These are phyloP conservation scores for Hydra vulgaris DNA, from an alignment of 30 jellyfish, hydroid and myxozoan genomes.

Conservation along the genomic window DNA sequence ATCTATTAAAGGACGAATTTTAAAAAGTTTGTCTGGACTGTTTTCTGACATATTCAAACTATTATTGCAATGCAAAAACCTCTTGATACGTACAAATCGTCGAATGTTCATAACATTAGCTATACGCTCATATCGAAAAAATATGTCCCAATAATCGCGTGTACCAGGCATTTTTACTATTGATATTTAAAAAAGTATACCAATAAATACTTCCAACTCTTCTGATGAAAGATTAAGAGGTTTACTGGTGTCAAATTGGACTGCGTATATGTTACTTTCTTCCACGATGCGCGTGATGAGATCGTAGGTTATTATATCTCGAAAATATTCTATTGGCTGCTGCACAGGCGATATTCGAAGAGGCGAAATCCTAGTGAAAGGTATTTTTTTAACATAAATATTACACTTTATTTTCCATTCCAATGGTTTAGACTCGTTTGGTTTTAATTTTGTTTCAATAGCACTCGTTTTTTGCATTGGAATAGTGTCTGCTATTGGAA, in stretches of 20 bases:
- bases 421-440: neutral
- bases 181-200: neutral
- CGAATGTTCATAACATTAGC: neutral
- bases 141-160: neutral
- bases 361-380: slow-evolving; percentile 1
- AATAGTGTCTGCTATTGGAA: neutral
- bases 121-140: neutral
- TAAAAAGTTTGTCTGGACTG: neutral
- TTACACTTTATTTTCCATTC: slow-evolving; percentile 2
- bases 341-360: slow-evolving; percentile 5
- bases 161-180: neutral
- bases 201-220: neutral
- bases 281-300: slow-evolving; percentile 1
- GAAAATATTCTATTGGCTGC: neutral
- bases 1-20: neutral
- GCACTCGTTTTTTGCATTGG: neutral
- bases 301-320: neutral
- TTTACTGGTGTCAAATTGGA: neutral
- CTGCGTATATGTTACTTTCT: slow-evolving; percentile 1
- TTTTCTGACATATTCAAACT: neutral
- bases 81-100: neutral
- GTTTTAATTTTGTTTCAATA: neutral
- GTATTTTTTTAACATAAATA: neutral
- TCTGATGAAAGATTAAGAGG: neutral
- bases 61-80: neutral